phyloP scores from a whole-genome alignment of 2,113 vertebrate genomes.

The Glaucidium brasilianum region DNA sequence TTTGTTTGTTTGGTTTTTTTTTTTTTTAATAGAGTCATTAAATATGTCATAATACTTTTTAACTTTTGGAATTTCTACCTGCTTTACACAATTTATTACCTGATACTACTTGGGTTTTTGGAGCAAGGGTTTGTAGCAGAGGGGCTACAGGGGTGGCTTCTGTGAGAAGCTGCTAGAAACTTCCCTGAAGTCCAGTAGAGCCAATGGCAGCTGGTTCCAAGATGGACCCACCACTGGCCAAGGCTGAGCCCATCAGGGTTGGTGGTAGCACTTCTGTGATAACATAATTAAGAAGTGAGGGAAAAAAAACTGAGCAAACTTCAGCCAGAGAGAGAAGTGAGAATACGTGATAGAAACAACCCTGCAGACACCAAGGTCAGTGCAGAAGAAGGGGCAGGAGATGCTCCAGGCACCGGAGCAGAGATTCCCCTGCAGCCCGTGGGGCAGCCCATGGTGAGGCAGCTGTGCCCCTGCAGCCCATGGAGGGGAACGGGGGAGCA shows the following conservation, averaged over 20 bases:
- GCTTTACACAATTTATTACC: background rate
- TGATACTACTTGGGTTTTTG: background rate
- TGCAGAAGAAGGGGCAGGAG: background rate
- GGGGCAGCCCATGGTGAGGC: background rate
- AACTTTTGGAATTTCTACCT: background rate
- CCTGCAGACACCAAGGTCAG: background rate
- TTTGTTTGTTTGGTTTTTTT: background rate
- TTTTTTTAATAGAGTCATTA: background rate
- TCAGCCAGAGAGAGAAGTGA: background rate
- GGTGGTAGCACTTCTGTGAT: too few species aligned
- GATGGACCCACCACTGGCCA: too few species aligned
- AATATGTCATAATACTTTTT: background rate
- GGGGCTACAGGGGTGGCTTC: background rate
- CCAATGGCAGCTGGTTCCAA: too few species aligned
- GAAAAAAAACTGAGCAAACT: too few species aligned
- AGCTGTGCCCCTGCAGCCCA: background rate
- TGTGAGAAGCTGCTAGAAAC: too few species aligned
- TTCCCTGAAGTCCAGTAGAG: too few species aligned
- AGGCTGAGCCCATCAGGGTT: too few species aligned
- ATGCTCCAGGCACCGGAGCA: background rate
- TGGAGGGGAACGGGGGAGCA: background rate
- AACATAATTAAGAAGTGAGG: too few species aligned
- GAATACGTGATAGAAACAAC: background rate
- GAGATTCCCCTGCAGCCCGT: background rate
- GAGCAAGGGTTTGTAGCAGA: fast-evolving